Evolutionary conservation across 2,797 vertebrate genomes (phyloP), one percentile per base, ranked within the genome.

Genomic region (Urocyon cinereoargenteus): DNA sequence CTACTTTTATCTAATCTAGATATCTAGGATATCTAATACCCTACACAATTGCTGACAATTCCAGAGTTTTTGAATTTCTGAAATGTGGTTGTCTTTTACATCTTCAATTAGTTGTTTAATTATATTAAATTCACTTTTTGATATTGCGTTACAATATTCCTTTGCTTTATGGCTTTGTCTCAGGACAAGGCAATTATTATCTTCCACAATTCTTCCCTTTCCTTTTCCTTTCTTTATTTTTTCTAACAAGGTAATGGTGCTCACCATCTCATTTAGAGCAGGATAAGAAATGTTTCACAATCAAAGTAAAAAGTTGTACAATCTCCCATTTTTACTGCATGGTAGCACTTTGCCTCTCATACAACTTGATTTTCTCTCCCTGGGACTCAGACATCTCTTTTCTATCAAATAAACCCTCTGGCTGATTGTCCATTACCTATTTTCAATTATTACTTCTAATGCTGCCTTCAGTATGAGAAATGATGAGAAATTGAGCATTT

Each of bases 381-480:
- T 92, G 57, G 78, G 87, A 93, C 62, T 96, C 19, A 82, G 66
- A 70, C 68, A 78, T 83, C 72, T 75, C 72, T 94, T 95, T 92
- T 72, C 85, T 92, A 97, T 92, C 88, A 96, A 96, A 92, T 70
- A 95, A 96, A 81, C 68, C 82, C 88, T 96, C 73, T 86, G 62
- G 82, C n/a, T 95, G 85, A 93, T 93, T 83, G 16, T 68, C 81
- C 82, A 91, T 96, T 91, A 95, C 68, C 75, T 94, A 59, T 97
- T 97, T 98, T 96, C 90, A 96, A 97, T 97, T 95, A 98, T 97
- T 88, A 73, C 88, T 95, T 83, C 31, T 91, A 96, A 92, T 55
- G 55, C 66, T 92, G 7, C 79, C 81, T 95, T 90, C 85, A 51
- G 86, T 79, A 91, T 57, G n/a, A 91, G 84, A 96, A 94, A 93